These are phyloP conservation scores for Myotis yumanensis DNA, from an alignment of 2,113 vertebrate species.

Conservation along the genomic window DNA sequence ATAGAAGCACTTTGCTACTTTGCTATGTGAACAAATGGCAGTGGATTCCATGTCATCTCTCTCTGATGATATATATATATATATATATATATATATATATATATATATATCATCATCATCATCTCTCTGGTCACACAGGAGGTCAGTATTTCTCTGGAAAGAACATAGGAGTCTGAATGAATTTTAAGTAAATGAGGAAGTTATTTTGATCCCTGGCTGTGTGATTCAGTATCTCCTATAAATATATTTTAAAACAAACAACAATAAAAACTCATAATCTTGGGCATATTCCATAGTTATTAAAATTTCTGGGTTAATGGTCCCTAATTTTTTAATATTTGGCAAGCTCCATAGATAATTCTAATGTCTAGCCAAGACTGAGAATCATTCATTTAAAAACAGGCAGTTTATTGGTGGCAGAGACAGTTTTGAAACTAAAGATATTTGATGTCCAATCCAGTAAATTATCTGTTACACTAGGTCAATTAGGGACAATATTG, in stretches of 20 bases:
- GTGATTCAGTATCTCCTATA: not conserved
- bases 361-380: not conserved
- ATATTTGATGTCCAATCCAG: not conserved
- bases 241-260: not conserved
- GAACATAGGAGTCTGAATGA: not conserved
- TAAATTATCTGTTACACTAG: not conserved
- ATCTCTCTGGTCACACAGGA: not conserved
- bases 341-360: not conserved
- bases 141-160: not conserved
- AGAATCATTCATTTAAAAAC: not conserved
- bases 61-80: no score
- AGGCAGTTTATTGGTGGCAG: not conserved
- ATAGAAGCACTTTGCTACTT: not conserved
- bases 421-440: not conserved
- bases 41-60: not conserved
- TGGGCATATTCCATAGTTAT: not conserved
- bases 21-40: not conserved
- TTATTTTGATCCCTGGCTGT: not conserved
- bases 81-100: no score
- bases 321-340: not conserved
- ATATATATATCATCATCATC: no score
- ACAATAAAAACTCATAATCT: not conserved
- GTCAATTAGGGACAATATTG: not conserved
- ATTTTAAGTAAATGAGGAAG: conserved; percentile 5
- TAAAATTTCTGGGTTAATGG: not conserved